Percentiles rank a stretch among this genome's conserved stretches.
Evolutionary conservation across 2,113 vertebrate genomes (phyloP).

Genomic region (Elanus axillaris): DNA sequence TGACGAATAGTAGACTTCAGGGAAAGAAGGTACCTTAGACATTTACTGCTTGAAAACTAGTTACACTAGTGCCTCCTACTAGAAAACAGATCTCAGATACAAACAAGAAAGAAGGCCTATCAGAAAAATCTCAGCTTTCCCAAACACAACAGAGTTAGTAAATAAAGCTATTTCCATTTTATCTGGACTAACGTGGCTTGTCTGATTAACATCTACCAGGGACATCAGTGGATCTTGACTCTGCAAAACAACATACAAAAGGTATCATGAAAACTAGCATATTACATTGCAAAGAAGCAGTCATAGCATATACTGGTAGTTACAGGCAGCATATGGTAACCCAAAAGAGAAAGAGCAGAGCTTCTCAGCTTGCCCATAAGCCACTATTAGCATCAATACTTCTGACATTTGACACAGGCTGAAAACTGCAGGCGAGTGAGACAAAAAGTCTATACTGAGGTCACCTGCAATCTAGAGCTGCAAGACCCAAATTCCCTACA

Average conservation of each 20-base stretch:
- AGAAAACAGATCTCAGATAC: not conserved
- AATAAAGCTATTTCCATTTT: not conserved
- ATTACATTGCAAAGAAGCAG: not conserved
- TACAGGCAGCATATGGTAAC: not conserved
- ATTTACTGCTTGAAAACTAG: not conserved
- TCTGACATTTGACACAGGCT: not conserved
- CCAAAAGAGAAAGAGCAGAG: not conserved
- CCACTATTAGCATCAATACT: not conserved
- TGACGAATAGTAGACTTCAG: not conserved
- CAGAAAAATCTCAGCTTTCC: not conserved
- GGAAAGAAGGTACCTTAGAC: not conserved
- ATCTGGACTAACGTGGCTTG: not conserved
- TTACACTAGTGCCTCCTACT: not conserved
- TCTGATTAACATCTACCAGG: not conserved
- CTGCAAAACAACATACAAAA: not conserved
- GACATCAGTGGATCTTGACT: not conserved
- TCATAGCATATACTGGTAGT: accelerated
- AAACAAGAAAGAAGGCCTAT: not conserved
- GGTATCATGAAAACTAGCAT: not conserved
- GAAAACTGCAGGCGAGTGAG: not conserved
- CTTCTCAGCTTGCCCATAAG: not conserved
- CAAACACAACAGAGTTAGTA: not conserved
- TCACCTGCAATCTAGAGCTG: not conserved
- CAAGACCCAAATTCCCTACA: not conserved
- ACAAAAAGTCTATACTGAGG: not conserved